phyloP scores from a whole-genome alignment of 1,140 invertebrate species.

The Pararge aegeria region DNA sequence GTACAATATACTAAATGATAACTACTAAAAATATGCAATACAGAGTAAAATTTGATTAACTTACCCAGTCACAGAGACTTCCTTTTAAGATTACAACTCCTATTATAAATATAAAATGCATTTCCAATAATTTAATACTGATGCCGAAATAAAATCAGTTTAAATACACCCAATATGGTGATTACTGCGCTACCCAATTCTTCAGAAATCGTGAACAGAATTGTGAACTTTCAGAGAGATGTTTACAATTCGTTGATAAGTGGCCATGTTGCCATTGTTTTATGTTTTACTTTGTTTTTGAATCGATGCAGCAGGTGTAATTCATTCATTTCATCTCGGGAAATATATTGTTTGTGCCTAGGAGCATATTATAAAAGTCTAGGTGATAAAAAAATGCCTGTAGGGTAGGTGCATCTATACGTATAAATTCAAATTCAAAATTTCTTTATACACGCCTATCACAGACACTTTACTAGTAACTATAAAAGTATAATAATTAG shows the following conservation, averaged over 20 bases:
- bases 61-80: conserved; percentile 26
- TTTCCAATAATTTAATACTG: conserved; percentile 10
- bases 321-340: neutral
- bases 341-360: no score
- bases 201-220: neutral
- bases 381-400: no score
- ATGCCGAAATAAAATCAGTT: neutral
- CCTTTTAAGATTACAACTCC: conserved; percentile 7
- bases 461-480: no score
- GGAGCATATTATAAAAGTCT: no score
- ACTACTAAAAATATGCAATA: no score
- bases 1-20: no score
- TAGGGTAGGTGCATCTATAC: no score
- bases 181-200: no score
- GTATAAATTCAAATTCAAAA: no score
- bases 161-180: no score
- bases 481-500: no score
- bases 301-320: neutral
- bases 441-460: no score
- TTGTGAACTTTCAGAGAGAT: neutral
- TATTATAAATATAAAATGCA: conserved; percentile 16
- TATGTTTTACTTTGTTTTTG: neutral
- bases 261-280: neutral
- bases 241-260: neutral
- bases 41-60: conserved; percentile 7